Conservation (phyloP, 2,888 invertebrate genomes). For the Cyclophora albipunctata region DNA sequence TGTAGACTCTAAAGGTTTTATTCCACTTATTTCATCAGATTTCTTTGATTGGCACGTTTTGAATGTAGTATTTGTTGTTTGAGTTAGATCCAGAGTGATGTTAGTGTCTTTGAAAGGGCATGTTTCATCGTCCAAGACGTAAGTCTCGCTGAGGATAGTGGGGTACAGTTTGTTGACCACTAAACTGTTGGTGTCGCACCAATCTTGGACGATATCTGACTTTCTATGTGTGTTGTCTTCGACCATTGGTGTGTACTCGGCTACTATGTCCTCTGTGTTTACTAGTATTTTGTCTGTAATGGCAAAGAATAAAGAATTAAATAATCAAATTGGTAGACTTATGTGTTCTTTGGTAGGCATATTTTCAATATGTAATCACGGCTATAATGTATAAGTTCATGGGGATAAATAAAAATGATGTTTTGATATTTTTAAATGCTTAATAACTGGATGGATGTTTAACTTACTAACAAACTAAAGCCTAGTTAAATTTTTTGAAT, state of each 20-base stretch:
- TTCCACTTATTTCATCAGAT: constrained; percentile 34
- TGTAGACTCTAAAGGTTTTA: constrained; percentile 40
- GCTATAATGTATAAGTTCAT: too few relatives aligned
- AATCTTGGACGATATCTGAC: constrained; percentile 59
- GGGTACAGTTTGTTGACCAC: constrained; percentile 63
- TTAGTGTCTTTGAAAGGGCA: constrained; percentile 42
- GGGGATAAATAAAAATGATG: too few relatives aligned
- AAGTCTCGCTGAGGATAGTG: constrained; percentile 57
- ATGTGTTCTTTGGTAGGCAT: too few relatives aligned
- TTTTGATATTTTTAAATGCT: too few relatives aligned
- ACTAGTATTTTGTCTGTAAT: constrained; percentile 78
- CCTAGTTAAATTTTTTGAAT: too few relatives aligned
- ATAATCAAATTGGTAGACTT: not conserved
- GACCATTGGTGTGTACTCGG: constrained; percentile 69
- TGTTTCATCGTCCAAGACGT: constrained; percentile 46
- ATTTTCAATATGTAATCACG: too few relatives aligned
- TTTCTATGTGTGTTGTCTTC: constrained; percentile 47
- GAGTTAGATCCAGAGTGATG: constrained; percentile 40
- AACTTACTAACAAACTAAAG: too few relatives aligned
- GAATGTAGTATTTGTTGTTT: constrained; percentile 14
- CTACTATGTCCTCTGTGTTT: constrained; percentile 75
- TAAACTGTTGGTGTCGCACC: constrained; percentile 60
- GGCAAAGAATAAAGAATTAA: not conserved
- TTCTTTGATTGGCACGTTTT: constrained; percentile 5
- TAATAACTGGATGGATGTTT: too few relatives aligned